Evolutionary conservation across 2,888 invertebrate species (phyloP).

Genomic region (Conus canariensis): DNA sequence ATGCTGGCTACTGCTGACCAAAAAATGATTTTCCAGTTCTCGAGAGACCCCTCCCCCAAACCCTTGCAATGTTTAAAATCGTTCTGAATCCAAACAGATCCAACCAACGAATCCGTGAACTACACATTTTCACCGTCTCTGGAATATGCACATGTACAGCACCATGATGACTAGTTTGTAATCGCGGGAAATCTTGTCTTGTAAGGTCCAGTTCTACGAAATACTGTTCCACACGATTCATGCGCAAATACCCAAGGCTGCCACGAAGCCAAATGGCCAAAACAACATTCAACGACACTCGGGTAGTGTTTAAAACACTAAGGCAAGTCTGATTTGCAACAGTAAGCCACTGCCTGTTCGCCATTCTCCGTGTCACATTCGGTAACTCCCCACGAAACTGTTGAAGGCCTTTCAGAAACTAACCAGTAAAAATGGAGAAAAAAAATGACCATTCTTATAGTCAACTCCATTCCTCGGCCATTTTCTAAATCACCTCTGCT

Average conservation of each 20-base stretch:
- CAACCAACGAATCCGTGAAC: too few relatives aligned
- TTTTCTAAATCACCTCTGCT: background rate
- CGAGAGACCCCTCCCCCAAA: too few relatives aligned
- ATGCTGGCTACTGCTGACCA: too few relatives aligned
- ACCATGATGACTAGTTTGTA: slow-evolving; percentile 4
- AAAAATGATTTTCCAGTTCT: too few relatives aligned
- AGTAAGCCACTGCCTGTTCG: background rate
- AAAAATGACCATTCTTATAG: background rate
- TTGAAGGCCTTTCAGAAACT: background rate
- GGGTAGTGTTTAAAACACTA: background rate
- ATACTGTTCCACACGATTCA: background rate
- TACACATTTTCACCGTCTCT: too few relatives aligned
- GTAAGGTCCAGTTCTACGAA: background rate
- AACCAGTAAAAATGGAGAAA: background rate
- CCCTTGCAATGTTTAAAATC: too few relatives aligned
- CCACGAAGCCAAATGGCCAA: background rate
- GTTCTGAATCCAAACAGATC: too few relatives aligned
- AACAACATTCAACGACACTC: background rate
- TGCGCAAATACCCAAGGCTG: background rate
- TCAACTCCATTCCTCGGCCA: background rate
- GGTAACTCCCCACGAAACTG: too few relatives aligned
- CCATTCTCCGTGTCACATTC: background rate
- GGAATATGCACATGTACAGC: background rate
- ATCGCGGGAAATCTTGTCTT: background rate
- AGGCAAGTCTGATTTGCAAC: background rate